Conservation (phyloP, 1,140 invertebrate species). For the Sycophaga agraensis region DNA sequence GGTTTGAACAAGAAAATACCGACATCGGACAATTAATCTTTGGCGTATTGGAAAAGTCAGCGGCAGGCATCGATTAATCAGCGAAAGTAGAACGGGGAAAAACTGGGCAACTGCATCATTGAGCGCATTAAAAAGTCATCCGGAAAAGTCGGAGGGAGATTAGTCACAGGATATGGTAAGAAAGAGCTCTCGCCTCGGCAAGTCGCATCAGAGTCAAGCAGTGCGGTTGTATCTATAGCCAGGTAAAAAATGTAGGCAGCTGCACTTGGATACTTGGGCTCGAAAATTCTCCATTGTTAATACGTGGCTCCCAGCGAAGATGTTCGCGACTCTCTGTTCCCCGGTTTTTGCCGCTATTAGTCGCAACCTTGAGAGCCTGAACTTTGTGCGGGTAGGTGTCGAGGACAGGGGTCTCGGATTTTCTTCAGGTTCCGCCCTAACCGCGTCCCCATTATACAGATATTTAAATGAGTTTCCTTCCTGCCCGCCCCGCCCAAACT, state of each 20-base stretch:
- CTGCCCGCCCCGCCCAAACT: no score
- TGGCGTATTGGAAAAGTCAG: background rate
- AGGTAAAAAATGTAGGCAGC: no score
- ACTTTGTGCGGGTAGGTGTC: constrained; percentile 30
- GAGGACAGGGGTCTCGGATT: constrained; percentile 32
- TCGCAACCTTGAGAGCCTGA: constrained; percentile 31
- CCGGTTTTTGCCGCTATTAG: constrained; percentile 22
- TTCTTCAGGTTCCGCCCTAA: constrained; percentile 31
- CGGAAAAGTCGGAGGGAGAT: no score
- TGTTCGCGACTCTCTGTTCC: background rate
- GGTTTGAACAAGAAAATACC: no score
- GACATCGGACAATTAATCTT: constrained; percentile 1
- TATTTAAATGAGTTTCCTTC: constrained; percentile 35
- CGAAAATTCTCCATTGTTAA: no score
- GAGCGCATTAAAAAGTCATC: no score
- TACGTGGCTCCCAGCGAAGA: background rate
- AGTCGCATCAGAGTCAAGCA: no score
- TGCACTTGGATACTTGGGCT: no score
- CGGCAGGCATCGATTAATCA: background rate
- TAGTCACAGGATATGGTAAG: no score
- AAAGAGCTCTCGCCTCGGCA: no score
- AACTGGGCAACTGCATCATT: no score
- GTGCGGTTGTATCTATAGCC: no score
- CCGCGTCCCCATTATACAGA: constrained; percentile 31
- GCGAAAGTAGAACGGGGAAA: background rate